These are phyloP conservation scores for Celastrina argiolus DNA, from an alignment of 2,888 invertebrate species.

Conservation along the genomic window DNA sequence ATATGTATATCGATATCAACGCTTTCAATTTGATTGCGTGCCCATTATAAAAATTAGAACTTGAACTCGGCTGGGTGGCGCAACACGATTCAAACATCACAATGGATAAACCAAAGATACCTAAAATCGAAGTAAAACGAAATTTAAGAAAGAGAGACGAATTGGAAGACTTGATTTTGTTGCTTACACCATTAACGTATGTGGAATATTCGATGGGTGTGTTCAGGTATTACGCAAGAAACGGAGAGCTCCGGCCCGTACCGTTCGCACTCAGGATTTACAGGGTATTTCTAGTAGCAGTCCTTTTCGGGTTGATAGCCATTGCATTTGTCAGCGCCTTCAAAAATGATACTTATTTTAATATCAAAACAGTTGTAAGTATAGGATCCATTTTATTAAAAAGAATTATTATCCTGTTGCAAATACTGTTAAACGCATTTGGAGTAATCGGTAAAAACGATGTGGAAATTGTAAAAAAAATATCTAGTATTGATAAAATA, in stretches of 20 bases:
- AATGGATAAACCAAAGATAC: neutral
- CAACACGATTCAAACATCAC: neutral
- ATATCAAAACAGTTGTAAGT: too few species aligned
- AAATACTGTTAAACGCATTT: neutral
- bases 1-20: neutral
- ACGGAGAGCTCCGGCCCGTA: neutral
- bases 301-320: neutral
- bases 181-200: neutral
- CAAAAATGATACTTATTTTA: neutral
- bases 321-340: neutral
- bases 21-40: neutral
- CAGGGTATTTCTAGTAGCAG: neutral
- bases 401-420: too few species aligned
- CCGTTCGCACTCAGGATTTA: neutral
- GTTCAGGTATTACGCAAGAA: conserved; percentile 3
- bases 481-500: neutral
- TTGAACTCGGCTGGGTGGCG: neutral
- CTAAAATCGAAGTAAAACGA: neutral
- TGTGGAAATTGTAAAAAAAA: neutral
- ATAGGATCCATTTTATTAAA: too few species aligned
- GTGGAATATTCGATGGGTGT: neutral
- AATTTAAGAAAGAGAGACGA: neutral
- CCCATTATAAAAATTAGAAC: neutral
- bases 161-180: neutral
- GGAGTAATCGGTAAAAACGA: neutral